phyloP scores from a whole-genome alignment of 2,797 vertebrate genomes.

The Onychomys torridus region DNA sequence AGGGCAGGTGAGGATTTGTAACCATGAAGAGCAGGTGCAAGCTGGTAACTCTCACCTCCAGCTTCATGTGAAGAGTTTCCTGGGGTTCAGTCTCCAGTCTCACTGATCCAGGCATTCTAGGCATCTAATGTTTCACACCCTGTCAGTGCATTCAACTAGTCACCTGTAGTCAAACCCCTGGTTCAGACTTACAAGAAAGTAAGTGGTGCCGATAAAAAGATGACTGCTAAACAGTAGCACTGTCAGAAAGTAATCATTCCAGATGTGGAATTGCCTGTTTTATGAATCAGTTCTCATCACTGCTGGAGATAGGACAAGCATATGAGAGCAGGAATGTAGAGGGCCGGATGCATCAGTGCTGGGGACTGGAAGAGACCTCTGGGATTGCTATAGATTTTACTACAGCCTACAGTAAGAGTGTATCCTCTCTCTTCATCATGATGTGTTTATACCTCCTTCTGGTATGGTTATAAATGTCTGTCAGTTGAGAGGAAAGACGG shows the following conservation, averaged over 20 bases:
- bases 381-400: neutral
- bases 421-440: constrained; percentile 10
- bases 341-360: neutral
- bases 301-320: neutral
- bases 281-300: neutral
- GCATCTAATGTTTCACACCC: neutral
- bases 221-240: neutral
- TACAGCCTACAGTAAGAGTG: neutral
- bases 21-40: neutral
- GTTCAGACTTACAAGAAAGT: neutral
- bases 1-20: neutral
- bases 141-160: too few relatives aligned
- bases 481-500: neutral
- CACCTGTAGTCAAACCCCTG: neutral
- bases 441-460: neutral
- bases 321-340: neutral
- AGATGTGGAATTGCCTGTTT: neutral
- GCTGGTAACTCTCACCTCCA: neutral
- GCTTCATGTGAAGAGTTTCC: neutral
- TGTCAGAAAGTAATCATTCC: neutral
- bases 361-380: neutral
- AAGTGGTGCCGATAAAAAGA: neutral
- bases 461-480: constrained; percentile 23
- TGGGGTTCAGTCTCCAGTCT: neutral
- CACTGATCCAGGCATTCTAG: neutral